phyloP scores from a whole-genome alignment of 2,797 vertebrate genomes.

The Hirundo rustica region DNA sequence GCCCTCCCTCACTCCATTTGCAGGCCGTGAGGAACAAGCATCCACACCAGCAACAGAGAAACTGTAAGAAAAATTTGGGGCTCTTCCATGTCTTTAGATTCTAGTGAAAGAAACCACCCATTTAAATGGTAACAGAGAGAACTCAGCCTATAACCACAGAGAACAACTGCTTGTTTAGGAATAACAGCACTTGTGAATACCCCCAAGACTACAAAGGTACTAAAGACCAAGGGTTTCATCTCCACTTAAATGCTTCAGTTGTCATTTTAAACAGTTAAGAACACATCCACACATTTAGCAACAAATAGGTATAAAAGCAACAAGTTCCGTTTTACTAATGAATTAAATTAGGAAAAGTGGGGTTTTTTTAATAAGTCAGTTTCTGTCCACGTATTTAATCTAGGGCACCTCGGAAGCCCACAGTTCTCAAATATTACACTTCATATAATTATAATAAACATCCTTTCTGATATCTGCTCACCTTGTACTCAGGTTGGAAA shows the following conservation, averaged over 20 bases:
- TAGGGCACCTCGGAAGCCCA: not conserved
- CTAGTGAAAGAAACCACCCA: not conserved
- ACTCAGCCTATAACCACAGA: not conserved
- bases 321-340: not conserved
- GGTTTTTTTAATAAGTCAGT: accelerated
- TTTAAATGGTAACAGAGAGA: not conserved
- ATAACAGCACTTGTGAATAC: not conserved
- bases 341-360: not conserved
- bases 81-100: not conserved
- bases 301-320: not conserved
- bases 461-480: not conserved
- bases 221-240: not conserved
- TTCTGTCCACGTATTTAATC: not conserved
- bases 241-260: not conserved
- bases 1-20: not conserved
- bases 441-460: not conserved
- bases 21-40: not conserved
- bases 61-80: not conserved
- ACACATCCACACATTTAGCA: not conserved
- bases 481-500: not conserved
- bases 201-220: not conserved
- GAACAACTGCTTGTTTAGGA: accelerated
- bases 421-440: not conserved
- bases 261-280: not conserved
- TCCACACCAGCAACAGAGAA: not conserved